These are phyloP conservation scores for Tetranychus truncatus DNA, from an alignment of 2,888 invertebrate genomes.

Conservation along the genomic window DNA sequence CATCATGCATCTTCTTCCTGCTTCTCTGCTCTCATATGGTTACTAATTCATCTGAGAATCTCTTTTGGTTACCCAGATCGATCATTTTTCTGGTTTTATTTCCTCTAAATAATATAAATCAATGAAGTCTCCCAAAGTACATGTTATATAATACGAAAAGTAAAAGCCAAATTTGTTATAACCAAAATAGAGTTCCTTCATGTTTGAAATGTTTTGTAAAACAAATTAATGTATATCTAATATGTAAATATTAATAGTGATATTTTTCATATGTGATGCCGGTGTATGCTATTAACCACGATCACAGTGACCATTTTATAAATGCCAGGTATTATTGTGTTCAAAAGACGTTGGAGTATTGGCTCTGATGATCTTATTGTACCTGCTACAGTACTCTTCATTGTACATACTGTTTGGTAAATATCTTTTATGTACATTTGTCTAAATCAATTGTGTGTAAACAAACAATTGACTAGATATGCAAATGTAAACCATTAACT, in stretches of 20 bases:
- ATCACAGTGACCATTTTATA: not conserved
- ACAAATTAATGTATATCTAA: not conserved
- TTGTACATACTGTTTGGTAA: constrained; percentile 59
- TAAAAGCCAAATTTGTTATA: too few species aligned
- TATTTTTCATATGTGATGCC: constrained; percentile 1
- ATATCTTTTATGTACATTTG: constrained; percentile 29
- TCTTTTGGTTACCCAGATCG: too few species aligned
- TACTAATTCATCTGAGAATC: too few species aligned
- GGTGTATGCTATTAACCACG: not conserved
- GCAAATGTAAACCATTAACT: not conserved
- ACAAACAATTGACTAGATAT: not conserved
- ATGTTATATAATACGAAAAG: too few species aligned
- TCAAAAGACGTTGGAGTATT: constrained; percentile 65
- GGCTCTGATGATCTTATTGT: constrained; percentile 73
- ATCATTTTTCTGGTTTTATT: too few species aligned
- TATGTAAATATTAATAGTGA: not conserved
- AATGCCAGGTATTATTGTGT: constrained; percentile 70
- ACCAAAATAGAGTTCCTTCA: not conserved
- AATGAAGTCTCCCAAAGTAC: too few species aligned
- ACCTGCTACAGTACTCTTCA: constrained; percentile 55
- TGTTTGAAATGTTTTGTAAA: not conserved
- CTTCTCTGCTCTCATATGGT: not conserved
- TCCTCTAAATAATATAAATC: too few species aligned
- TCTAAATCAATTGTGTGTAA: not conserved
- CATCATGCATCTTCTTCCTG: not conserved